Percentiles rank a stretch among this genome's conserved stretches.
phyloP scores from a whole-genome alignment of 2,888 invertebrate genomes.

The Uropetala carovei region DNA sequence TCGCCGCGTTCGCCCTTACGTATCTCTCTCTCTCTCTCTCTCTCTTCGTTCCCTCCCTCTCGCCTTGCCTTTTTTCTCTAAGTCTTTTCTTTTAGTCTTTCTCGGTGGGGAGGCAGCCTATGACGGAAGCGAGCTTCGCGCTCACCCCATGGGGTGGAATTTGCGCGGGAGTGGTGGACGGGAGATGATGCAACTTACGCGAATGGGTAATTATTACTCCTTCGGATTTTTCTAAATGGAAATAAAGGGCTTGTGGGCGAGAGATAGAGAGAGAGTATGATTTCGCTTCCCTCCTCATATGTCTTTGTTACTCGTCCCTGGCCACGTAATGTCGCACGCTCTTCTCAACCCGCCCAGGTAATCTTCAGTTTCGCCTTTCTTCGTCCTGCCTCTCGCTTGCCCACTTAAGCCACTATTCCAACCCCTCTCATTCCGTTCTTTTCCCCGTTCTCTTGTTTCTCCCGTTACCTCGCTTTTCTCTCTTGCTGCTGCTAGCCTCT shows the following conservation, averaged over 20 bases:
- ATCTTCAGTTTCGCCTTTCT: no score
- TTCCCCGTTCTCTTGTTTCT: no score
- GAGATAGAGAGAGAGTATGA: neutral
- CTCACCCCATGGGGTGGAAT: constrained; percentile 24
- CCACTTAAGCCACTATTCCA: no score
- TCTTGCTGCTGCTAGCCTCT: no score
- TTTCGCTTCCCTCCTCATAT: neutral
- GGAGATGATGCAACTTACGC: neutral
- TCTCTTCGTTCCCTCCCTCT: neutral
- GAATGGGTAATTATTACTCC: constrained; percentile 11
- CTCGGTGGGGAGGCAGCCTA: constrained; percentile 15
- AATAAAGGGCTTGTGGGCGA: neutral
- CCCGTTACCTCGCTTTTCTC: no score
- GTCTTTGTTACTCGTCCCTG: neutral
- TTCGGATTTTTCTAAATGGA: neutral
- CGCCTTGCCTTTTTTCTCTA: neutral
- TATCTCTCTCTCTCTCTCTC: neutral
- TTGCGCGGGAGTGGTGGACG: neutral
- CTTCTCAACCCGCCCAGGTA: no score
- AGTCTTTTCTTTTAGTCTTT: constrained; percentile 32
- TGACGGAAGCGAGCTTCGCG: neutral
- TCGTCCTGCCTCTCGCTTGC: no score
- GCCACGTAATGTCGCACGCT: no score
- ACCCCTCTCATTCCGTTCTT: no score
- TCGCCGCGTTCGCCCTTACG: neutral